Conservation (phyloP, 2,888 invertebrate species). For the Microplitis deprimator region DNA sequence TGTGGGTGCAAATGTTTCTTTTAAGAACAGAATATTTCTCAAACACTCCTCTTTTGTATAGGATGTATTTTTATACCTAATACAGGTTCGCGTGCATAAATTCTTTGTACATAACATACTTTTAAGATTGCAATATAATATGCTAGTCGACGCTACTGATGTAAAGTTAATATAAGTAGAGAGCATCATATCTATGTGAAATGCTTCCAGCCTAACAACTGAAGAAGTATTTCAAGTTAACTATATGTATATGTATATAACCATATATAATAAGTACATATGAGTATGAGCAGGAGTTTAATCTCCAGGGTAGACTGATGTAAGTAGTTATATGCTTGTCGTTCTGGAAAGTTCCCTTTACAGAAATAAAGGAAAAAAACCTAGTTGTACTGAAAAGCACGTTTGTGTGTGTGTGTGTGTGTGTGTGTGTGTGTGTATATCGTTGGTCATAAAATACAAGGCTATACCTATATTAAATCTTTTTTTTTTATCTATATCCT, state of each 20-base stretch:
- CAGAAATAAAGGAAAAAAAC: background rate
- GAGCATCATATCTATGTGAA: background rate
- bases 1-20: conserved; percentile 3
- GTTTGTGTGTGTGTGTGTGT: background rate
- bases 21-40: conserved; percentile 33
- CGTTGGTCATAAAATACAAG: background rate
- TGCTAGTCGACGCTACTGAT: too few relatives aligned
- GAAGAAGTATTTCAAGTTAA: background rate
- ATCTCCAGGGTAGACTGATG: background rate
- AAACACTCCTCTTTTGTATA: conserved; percentile 44
- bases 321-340: background rate
- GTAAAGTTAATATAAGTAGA: too few relatives aligned
- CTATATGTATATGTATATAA: background rate
- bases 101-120: conserved; percentile 19
- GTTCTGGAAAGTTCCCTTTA: background rate
- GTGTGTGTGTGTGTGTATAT: background rate
- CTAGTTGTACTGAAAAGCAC: background rate
- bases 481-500: background rate
- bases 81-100: conserved; percentile 37
- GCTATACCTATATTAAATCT: background rate
- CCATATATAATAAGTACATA: background rate
- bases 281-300: background rate
- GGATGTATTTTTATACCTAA: conserved; percentile 29
- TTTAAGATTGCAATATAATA: background rate
- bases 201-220: background rate